Conservation (phyloP, 2,113 vertebrate species). For the Otus sunia region DNA sequence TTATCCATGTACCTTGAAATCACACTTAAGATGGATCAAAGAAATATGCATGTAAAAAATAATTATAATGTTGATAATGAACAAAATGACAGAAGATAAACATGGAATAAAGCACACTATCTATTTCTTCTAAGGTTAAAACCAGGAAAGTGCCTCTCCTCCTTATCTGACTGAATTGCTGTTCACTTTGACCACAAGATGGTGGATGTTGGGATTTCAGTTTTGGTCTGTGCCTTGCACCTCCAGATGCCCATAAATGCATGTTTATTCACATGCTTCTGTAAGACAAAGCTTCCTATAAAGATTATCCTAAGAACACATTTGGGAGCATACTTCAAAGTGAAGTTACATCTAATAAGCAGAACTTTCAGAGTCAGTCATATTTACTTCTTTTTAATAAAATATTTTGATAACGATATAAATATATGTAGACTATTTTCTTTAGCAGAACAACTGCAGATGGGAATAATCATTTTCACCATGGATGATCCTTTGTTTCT, state of each 20-base stretch:
- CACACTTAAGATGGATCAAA: not conserved
- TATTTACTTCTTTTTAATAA: not conserved
- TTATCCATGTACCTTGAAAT: not conserved
- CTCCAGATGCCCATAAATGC: not conserved
- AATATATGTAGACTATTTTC: not conserved
- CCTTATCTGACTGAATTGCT: not conserved
- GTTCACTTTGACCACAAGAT: not conserved
- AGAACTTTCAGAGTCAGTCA: not conserved
- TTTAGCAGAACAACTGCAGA: not conserved
- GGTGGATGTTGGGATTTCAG: not conserved
- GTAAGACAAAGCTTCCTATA: not conserved
- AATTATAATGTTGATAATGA: not conserved
- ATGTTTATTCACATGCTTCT: not conserved
- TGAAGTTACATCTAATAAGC: not conserved
- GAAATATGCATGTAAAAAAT: not conserved
- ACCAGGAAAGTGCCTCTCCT: not conserved
- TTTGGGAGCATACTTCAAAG: not conserved
- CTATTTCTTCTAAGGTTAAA: not conserved
- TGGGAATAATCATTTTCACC: not conserved
- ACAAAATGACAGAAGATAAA: not conserved
- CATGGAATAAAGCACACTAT: not conserved
- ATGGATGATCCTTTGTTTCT: not conserved
- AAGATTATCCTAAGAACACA: not conserved
- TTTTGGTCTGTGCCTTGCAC: not conserved
- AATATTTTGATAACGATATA: not conserved